Evolutionary conservation across 2,888 invertebrate genomes (phyloP), one percentile per base, ranked within the genome.

Genomic region (Plagodis dolabraria): DNA sequence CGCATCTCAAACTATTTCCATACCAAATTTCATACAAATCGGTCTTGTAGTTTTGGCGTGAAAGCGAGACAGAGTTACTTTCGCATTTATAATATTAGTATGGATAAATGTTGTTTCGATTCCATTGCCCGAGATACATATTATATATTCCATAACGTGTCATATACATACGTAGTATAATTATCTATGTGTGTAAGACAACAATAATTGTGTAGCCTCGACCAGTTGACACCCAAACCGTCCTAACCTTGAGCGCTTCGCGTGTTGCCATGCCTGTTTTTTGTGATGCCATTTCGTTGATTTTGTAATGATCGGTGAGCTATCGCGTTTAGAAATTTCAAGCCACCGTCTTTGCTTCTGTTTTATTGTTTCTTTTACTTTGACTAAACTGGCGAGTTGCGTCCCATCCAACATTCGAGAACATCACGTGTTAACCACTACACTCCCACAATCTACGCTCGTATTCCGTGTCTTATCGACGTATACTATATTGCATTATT

Each of bases 221-320:
- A 51, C 64, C 56, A 67, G 60, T 65, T 68, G 68, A 67, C 64
- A 69, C 70, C 69, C 69, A 72, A 70, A 68, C 63, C 60, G 62
- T 60, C 57, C 60, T 55, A 71, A 64, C 80, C 79, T 81, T 82
- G 79, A 69, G 63, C 65, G 66, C 71, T 70, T 67, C 56, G 74
- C 71, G 71, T 79, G 83, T 83, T 82, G 69, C 80, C 65, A 79
- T 70, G 75, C 60, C 63, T 71, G 70, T 71, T 57, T 63, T 65
- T 68, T 57, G 57, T 53, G 36, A 38, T 12, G 53, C 54, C 55
- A 64, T 52, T 60, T 70, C 61, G 67, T 67, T 70, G 64, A 62
- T 68, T 69, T 60, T 49, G 47, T 59, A 53, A 63, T 62, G 53
- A 51, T 63, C 61, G 47, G 49, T 47, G 49, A 61, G 44, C 59